phyloP scores from a whole-genome alignment of 2,113 vertebrate species.

The Siniperca chuatsi region DNA sequence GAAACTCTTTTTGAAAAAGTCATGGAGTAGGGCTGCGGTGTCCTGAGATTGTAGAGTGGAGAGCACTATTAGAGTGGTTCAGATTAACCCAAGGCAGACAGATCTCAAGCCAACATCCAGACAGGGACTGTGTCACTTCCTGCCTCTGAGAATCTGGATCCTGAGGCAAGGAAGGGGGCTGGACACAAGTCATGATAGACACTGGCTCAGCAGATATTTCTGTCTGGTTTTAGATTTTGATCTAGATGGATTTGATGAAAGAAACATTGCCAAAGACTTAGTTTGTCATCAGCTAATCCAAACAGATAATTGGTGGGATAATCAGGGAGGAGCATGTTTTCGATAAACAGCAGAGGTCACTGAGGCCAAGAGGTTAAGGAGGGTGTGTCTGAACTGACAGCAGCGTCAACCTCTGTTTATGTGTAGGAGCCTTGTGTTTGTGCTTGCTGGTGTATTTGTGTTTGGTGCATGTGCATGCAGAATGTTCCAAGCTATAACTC shows the following conservation, averaged over 20 bases:
- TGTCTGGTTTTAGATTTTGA: constrained; percentile 27
- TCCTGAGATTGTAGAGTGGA: constrained; percentile 23
- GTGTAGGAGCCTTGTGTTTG: constrained; percentile 37
- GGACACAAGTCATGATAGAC: constrained; percentile 38
- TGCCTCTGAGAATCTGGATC: constrained; percentile 51
- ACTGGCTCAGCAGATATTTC: constrained; percentile 48
- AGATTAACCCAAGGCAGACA: constrained; percentile 52
- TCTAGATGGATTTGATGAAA: constrained; percentile 19
- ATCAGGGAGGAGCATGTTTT: constrained; percentile 21
- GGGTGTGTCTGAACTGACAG: constrained; percentile 38
- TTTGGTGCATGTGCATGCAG: constrained; percentile 26
- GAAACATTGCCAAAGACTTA: constrained; percentile 20
- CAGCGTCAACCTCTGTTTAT: constrained; percentile 64
- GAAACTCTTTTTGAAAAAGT: constrained; percentile 51
- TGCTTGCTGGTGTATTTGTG: constrained; percentile 42
- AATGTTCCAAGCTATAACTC: constrained; percentile 29
- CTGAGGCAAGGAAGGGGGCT: constrained; percentile 24
- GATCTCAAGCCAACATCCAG: constrained; percentile 55
- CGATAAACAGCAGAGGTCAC: constrained; percentile 58
- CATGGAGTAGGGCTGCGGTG: constrained; percentile 19
- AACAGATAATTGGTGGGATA: constrained; percentile 37
- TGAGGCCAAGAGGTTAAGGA: constrained; percentile 54
- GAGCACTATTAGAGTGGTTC: constrained; percentile 36
- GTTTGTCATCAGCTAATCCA: constrained; percentile 26
- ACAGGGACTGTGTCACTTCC: constrained; percentile 65